A percentile compares a stretch with the other conserved stretches of the same genome.
Conservation (phyloP, 2,888 invertebrate genomes). For the Calameuta pallipes region DNA sequence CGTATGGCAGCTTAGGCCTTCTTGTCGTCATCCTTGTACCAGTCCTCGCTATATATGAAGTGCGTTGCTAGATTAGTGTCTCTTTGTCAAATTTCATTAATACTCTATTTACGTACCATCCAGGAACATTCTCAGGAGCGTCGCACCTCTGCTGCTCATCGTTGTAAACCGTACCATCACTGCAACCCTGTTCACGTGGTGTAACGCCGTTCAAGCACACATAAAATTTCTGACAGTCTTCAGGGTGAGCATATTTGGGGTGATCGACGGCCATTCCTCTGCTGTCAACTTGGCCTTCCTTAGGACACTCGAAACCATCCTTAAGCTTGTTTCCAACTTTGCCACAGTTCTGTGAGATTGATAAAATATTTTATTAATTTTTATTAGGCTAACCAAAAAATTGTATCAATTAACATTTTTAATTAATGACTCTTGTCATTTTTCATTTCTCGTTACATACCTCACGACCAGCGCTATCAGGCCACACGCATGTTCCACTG, state of each 20-base stretch:
- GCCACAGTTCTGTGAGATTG: slow-evolving; percentile 54
- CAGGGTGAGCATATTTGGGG: slow-evolving; percentile 87
- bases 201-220: slow-evolving; percentile 88
- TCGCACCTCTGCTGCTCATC: slow-evolving; percentile 87
- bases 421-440: not conserved
- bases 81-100: not conserved
- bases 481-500: slow-evolving; percentile 92
- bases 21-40: slow-evolving; percentile 86
- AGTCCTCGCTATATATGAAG: slow-evolving; percentile 76
- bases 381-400: not conserved
- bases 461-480: slow-evolving; percentile 80
- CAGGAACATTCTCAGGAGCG: slow-evolving; percentile 89
- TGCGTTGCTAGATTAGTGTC: not conserved
- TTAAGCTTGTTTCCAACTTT: slow-evolving; percentile 71
- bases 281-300: slow-evolving; percentile 73
- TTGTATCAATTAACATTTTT: not conserved
- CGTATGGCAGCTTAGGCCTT: slow-evolving; percentile 47
- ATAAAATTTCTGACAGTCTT: slow-evolving; percentile 92
- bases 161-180: slow-evolving; percentile 91
- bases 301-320: slow-evolving; percentile 89
- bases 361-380: not conserved
- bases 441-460: slow-evolving; percentile 73
- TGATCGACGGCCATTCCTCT: slow-evolving; percentile 82
- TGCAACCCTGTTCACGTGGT: slow-evolving; percentile 89
- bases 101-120: slow-evolving; percentile 76